Conservation (phyloP, 2,888 invertebrate species). For the Mesochorus sp. region DNA sequence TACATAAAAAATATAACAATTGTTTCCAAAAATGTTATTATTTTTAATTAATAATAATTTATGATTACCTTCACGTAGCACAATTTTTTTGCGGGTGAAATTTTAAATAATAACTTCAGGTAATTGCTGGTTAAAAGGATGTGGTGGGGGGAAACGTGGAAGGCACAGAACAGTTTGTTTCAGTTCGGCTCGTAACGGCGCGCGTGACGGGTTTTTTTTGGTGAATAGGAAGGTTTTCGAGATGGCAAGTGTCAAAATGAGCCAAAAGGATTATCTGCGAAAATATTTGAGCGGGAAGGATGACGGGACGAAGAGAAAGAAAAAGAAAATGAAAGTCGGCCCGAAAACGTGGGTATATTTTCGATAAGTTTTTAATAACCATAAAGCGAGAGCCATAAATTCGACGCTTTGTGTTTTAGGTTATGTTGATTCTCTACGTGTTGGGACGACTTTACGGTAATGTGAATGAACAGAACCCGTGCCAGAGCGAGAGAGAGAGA, state of each 20-base stretch:
- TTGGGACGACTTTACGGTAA: constrained; percentile 38
- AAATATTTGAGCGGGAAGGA: constrained; percentile 88
- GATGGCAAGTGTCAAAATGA: constrained; percentile 82
- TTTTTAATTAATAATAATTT: too few relatives aligned
- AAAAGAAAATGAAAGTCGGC: constrained; percentile 82
- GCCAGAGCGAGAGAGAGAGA: not conserved
- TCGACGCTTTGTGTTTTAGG: constrained; percentile 72
- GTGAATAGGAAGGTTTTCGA: not conserved
- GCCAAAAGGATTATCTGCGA: constrained; percentile 91
- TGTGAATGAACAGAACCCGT: constrained; percentile 10
- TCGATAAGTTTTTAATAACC: constrained; percentile 45
- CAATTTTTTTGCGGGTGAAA: too few relatives aligned
- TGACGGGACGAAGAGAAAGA: constrained; percentile 86
- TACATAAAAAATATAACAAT: too few relatives aligned
- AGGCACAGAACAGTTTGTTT: too few relatives aligned
- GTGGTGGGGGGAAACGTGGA: too few relatives aligned
- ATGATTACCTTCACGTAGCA: too few relatives aligned
- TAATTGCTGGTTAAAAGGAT: too few relatives aligned
- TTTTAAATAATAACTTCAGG: too few relatives aligned
- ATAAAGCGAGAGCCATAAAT: constrained; percentile 53
- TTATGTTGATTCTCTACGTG: constrained; percentile 67
- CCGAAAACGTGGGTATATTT: constrained; percentile 74
- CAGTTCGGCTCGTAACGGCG: too few relatives aligned
- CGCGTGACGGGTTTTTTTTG: too few relatives aligned
- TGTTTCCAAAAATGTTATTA: too few relatives aligned